These are phyloP conservation scores for Micronycteris hirsuta DNA, from an alignment of 2,113 vertebrate species.

Conservation along the genomic window DNA sequence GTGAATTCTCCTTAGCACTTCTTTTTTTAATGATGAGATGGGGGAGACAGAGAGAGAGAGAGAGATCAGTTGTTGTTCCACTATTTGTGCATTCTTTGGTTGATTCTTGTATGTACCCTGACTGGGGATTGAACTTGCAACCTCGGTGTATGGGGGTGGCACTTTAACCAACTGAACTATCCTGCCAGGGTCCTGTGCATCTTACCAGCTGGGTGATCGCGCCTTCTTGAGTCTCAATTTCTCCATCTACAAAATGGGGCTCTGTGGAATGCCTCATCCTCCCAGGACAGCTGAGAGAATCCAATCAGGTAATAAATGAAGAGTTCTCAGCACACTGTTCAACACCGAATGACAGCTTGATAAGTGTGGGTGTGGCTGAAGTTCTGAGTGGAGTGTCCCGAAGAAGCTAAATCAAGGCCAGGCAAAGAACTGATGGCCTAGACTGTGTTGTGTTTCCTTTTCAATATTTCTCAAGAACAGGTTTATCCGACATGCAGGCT, in stretches of 20 bases:
- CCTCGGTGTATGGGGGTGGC: too few relatives aligned
- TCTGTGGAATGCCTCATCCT: not conserved
- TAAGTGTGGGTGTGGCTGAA: not conserved
- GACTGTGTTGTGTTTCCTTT: not conserved
- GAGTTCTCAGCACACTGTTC: not conserved
- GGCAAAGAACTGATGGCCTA: not conserved
- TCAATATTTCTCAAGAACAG: not conserved
- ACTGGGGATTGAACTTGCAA: too few relatives aligned
- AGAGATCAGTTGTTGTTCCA: too few relatives aligned
- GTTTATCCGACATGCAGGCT: not conserved
- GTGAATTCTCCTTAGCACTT: not conserved
- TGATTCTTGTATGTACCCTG: too few relatives aligned
- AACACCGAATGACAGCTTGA: not conserved
- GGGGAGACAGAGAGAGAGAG: too few relatives aligned
- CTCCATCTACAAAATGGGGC: not conserved
- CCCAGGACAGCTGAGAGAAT: not conserved
- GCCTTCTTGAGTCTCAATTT: not conserved
- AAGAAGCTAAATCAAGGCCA: not conserved
- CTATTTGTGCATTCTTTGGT: too few relatives aligned
- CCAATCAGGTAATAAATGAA: not conserved
- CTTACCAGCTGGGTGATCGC: not conserved
- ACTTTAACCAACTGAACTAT: too few relatives aligned
- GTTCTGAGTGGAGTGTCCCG: not conserved
- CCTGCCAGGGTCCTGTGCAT: too few relatives aligned
- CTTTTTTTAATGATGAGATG: too few relatives aligned